Conservation (phyloP, 2,113 vertebrate genomes). For the Nothoprocta pentlandii region DNA sequence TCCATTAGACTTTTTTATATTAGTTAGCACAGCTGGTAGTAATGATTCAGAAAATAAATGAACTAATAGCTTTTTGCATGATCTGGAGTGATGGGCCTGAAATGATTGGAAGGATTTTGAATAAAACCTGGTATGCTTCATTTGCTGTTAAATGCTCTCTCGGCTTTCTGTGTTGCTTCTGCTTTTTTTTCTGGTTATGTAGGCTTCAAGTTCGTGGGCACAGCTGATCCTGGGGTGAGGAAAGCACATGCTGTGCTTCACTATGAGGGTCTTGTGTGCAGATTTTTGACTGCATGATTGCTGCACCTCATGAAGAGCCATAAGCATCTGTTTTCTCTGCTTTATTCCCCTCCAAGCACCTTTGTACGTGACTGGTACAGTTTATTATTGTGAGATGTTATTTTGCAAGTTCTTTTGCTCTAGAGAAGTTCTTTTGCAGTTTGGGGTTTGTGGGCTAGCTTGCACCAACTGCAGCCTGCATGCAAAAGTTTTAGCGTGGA, state of each 20-base stretch:
- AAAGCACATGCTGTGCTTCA: background rate
- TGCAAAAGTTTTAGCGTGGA: background rate
- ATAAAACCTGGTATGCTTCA: background rate
- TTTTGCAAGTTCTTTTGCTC: background rate
- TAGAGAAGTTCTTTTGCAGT: background rate
- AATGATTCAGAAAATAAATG: constrained; percentile 32
- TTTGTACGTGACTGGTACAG: background rate
- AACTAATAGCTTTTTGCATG: background rate
- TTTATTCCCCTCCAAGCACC: background rate
- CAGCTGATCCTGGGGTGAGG: background rate
- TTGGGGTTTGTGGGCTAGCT: background rate
- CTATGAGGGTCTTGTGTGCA: no score
- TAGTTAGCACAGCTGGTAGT: constrained; percentile 33
- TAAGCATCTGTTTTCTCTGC: background rate
- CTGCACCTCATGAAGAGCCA: background rate
- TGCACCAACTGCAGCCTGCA: background rate
- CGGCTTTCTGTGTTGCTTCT: background rate
- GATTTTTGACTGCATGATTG: background rate
- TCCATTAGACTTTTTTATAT: constrained; percentile 60
- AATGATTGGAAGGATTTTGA: constrained; percentile 1
- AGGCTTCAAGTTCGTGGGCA: background rate
- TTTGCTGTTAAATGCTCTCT: background rate
- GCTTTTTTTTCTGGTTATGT: background rate
- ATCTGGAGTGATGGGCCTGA: background rate
- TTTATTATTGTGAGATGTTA: background rate